A percentile compares a stretch with the other conserved stretches of the same genome.
These are phyloP conservation scores for Bombus superbus DNA, from an alignment of 1,140 invertebrate genomes.

Conservation along the genomic window DNA sequence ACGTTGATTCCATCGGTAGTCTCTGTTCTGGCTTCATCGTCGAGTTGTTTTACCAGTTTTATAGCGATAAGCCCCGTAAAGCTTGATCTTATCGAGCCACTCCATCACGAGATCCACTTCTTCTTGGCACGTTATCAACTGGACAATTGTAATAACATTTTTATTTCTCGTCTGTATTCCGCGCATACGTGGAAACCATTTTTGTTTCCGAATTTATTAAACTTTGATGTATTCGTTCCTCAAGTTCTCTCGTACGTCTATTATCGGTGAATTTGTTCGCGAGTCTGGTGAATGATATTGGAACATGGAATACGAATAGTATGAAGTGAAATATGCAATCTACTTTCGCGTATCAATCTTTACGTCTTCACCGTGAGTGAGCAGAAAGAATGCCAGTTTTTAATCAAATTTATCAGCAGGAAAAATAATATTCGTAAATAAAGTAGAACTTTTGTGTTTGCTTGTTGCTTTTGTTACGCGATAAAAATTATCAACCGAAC, in stretches of 20 bases:
- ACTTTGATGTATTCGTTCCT: not conserved
- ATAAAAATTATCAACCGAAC: too few species aligned
- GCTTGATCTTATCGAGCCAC: not conserved
- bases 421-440: not conserved
- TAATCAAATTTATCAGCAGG: not conserved
- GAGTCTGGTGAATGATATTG: too few species aligned
- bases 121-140: not conserved
- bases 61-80: not conserved
- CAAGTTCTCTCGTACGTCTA: not conserved
- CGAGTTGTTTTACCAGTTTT: not conserved
- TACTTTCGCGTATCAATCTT: not conserved
- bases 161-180: not conserved
- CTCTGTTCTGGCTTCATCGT: not conserved
- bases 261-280: not conserved
- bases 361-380: not conserved
- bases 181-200: not conserved
- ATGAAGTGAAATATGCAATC: not conserved
- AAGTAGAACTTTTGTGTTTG: not conserved
- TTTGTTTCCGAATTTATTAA: not conserved
- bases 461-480: too few species aligned
- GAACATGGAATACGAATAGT: too few species aligned
- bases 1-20: not conserved
- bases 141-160: not conserved
- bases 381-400: too few species aligned
- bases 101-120: not conserved